phyloP scores from a whole-genome alignment of 2,888 invertebrate species.

The Physocephala rufipes region DNA sequence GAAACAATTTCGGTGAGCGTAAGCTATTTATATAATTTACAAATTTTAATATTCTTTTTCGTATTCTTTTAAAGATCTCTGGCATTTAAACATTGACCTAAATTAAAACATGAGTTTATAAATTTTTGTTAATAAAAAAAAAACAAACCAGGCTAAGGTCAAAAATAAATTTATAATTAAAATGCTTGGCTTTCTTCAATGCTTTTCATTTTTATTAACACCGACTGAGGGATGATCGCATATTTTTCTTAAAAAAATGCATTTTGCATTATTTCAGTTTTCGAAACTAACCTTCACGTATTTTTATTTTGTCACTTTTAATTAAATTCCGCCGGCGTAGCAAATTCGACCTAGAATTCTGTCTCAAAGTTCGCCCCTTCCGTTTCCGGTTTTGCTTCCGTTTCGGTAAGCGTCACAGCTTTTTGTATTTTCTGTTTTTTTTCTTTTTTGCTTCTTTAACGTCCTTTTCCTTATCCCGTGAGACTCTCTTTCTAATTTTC shows the following conservation, averaged over 20 bases:
- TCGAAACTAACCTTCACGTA: neutral
- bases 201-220: too few relatives aligned
- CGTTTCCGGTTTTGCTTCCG: slow-evolving; percentile 22
- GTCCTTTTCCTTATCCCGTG: neutral
- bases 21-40: too few relatives aligned
- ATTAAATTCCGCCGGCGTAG: slow-evolving; percentile 19
- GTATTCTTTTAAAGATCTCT: too few relatives aligned
- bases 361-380: neutral
- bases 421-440: neutral
- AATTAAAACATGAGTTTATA: too few relatives aligned
- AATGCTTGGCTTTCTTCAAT: too few relatives aligned
- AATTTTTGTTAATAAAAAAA: too few relatives aligned
- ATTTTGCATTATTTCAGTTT: neutral
- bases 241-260: neutral
- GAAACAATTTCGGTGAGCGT: too few relatives aligned
- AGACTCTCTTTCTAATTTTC: neutral
- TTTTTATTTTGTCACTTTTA: neutral
- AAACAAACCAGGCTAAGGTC: too few relatives aligned
- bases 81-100: too few relatives aligned
- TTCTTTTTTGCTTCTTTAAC: neutral
- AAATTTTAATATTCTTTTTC: too few relatives aligned
- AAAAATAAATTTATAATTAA: too few relatives aligned
- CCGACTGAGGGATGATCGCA: neutral
- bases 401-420: neutral
- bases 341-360: slow-evolving; percentile 7